A percentile compares a stretch with the other conserved stretches of the same genome.
These are phyloP conservation scores for Lepidonotus clava DNA, from an alignment of 2,888 invertebrate species.

Conservation along the genomic window DNA sequence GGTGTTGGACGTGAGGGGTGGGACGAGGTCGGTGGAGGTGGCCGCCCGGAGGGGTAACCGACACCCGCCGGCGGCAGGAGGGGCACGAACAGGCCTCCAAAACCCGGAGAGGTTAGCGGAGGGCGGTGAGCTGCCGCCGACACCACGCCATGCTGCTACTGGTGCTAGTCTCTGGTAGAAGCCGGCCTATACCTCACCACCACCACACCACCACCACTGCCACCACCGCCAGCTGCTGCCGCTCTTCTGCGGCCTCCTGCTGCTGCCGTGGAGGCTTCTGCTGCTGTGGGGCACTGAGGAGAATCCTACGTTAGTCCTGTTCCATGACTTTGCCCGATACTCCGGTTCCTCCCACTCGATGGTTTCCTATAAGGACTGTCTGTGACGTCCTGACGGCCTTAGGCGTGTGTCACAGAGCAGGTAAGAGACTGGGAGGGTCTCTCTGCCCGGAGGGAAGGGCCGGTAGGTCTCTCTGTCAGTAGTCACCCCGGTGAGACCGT, in stretches of 20 bases:
- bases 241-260: no score
- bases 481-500: no score
- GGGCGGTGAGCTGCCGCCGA: neutral
- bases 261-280: neutral
- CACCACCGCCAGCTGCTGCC: neutral
- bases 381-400: no score
- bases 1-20: no score
- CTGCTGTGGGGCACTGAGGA: neutral
- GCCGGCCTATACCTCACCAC: conserved; percentile 35
- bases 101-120: conserved; percentile 1
- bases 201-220: neutral
- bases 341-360: no score
- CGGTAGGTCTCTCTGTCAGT: no score
- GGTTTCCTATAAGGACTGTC: no score
- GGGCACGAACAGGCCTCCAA: neutral
- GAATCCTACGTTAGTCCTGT: no score
- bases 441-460: no score
- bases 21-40: neutral
- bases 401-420: no score
- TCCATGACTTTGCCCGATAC: no score
- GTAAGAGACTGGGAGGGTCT: no score
- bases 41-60: neutral
- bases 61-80: neutral
- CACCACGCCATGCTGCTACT: conserved; percentile 27
- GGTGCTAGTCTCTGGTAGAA: conserved; percentile 33